phyloP scores from a whole-genome alignment of 2,113 vertebrate species.

The Clarias gariepinus region DNA sequence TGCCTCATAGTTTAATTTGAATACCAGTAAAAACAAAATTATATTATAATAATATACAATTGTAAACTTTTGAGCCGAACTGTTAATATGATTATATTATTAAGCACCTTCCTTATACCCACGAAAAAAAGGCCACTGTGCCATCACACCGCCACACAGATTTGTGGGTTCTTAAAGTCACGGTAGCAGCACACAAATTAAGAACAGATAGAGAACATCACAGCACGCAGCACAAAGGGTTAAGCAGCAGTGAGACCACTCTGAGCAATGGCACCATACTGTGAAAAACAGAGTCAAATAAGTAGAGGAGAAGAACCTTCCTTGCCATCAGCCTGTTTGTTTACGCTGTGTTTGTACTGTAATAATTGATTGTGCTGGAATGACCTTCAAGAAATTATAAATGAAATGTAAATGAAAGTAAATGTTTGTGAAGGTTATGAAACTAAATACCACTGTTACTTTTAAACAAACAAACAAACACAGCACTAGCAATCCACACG shows the following conservation, averaged over 20 bases:
- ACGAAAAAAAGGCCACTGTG: background rate
- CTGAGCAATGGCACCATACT: background rate
- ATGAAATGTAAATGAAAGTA: background rate
- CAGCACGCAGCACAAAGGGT: background rate
- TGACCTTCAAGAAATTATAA: background rate
- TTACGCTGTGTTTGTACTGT: background rate
- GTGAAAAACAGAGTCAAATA: background rate
- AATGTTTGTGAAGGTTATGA: background rate
- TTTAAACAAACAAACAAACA: background rate
- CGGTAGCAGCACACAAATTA: background rate
- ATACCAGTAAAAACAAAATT: background rate
- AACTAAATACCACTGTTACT: background rate
- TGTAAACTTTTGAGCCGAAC: background rate
- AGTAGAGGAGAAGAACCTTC: background rate
- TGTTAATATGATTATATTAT: background rate
- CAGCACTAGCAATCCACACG: background rate
- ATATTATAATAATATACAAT: background rate
- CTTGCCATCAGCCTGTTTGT: background rate
- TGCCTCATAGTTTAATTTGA: background rate
- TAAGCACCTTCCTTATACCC: background rate
- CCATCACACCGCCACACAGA: background rate
- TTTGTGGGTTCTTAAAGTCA: background rate
- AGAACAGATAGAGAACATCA: background rate
- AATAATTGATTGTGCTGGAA: background rate
- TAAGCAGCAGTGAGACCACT: background rate